Percentiles rank a stretch among this genome's conserved stretches.
These are phyloP conservation scores for Andrena praecox DNA, from an alignment of 2,888 invertebrate species.

Conservation along the genomic window DNA sequence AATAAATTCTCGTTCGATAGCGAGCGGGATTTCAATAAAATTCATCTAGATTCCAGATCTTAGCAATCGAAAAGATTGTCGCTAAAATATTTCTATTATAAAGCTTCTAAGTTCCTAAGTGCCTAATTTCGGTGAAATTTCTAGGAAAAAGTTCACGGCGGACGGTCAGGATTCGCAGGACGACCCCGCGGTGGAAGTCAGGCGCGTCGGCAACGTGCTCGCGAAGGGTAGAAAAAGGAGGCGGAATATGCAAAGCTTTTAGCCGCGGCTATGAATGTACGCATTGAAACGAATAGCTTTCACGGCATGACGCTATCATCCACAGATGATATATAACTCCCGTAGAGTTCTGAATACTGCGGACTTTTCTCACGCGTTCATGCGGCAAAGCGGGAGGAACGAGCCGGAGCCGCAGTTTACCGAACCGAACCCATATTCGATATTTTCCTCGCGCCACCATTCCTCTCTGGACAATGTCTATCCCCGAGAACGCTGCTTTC, in stretches of 20 bases:
- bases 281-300: constrained; percentile 81
- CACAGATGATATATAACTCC: constrained; percentile 80
- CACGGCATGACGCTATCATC: constrained; percentile 78
- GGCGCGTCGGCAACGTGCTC: constrained; percentile 1
- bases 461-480: constrained; percentile 15
- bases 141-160: background rate
- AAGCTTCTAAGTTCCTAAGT: background rate
- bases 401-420: constrained; percentile 36
- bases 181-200: background rate
- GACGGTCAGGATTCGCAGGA: background rate
- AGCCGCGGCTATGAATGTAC: constrained; percentile 73
- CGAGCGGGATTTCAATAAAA: no score
- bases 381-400: constrained; percentile 66
- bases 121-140: background rate
- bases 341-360: constrained; percentile 70
- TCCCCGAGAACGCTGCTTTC: background rate
- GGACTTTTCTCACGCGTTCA: constrained; percentile 75
- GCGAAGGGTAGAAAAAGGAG: constrained; percentile 46
- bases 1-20: no score
- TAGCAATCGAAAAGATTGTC: background rate
- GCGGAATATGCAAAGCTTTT: constrained; percentile 73
- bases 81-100: background rate
- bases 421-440: constrained; percentile 48
- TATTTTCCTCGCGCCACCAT: constrained; percentile 31
- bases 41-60: background rate